These are phyloP conservation scores for Phoxinus dragarum DNA, from an alignment of 2,797 vertebrate genomes.

Conservation along the genomic window DNA sequence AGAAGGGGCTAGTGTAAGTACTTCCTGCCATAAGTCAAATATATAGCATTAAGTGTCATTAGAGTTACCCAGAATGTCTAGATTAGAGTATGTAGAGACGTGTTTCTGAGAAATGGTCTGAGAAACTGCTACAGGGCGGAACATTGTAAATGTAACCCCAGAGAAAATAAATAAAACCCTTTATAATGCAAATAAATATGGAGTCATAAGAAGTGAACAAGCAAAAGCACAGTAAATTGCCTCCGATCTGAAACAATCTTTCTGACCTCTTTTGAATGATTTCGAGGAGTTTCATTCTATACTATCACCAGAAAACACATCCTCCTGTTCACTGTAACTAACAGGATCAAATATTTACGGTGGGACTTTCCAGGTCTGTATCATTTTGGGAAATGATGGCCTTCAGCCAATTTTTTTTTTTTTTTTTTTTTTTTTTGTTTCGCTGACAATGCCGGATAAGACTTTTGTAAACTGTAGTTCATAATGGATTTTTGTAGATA, in stretches of 20 bases:
- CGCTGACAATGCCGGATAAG: slow-evolving; percentile 41
- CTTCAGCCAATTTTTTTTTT: slow-evolving; percentile 27
- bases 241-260: slow-evolving; percentile 1
- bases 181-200: slow-evolving; percentile 27
- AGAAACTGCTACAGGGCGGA: neutral
- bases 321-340: slow-evolving; percentile 28
- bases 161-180: neutral
- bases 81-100: slow-evolving; percentile 10
- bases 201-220: slow-evolving; percentile 11
- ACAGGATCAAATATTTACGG: slow-evolving; percentile 56
- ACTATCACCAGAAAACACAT: slow-evolving; percentile 28
- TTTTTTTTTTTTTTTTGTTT: neutral
- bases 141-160: slow-evolving; percentile 26
- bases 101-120: slow-evolving; percentile 8
- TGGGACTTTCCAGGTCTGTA: slow-evolving; percentile 24
- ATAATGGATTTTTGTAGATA: slow-evolving; percentile 30
- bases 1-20: neutral
- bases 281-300: slow-evolving; percentile 4
- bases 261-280: slow-evolving; percentile 24
- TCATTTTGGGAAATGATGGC: slow-evolving; percentile 42
- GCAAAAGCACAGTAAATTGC: slow-evolving; percentile 3
- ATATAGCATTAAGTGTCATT: slow-evolving; percentile 10
- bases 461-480: slow-evolving; percentile 33
- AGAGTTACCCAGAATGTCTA: slow-evolving; percentile 19
- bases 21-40: neutral